Conservation (phyloP, 2,113 vertebrate genomes). For the Laticauda colubrina region DNA sequence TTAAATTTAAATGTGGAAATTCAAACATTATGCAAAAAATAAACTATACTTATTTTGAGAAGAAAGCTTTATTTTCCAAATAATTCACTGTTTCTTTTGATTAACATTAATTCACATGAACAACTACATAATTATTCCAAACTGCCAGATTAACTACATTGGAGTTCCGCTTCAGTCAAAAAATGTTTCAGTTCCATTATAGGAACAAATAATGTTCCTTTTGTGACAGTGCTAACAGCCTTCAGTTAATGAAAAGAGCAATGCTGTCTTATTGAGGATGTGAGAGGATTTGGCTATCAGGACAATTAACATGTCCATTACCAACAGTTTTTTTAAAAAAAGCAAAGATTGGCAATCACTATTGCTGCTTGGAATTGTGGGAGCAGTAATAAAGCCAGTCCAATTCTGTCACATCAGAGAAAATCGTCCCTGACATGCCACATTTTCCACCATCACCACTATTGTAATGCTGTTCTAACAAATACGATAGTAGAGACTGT, state of each 20-base stretch:
- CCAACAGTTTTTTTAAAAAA: background rate
- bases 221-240: background rate
- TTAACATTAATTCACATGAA: slow-evolving; percentile 20
- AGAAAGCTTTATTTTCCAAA: slow-evolving; percentile 67
- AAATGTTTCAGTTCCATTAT: background rate
- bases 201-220: background rate
- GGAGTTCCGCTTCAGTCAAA: background rate
- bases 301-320: background rate
- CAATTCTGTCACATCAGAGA: background rate
- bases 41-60: slow-evolving; percentile 79
- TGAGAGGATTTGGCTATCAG: background rate
- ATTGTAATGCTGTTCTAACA: background rate
- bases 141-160: slow-evolving; percentile 23
- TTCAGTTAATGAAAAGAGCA: background rate
- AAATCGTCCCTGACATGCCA: background rate
- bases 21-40: slow-evolving; percentile 77
- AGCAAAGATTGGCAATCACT: background rate
- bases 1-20: slow-evolving; percentile 75
- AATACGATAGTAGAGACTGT: background rate
- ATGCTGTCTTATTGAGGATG: background rate
- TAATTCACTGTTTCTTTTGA: slow-evolving; percentile 32
- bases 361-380: background rate
- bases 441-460: background rate
- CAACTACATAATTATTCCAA: slow-evolving; percentile 24
- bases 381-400: background rate